Evolutionary conservation across 2,113 vertebrate species (phyloP).

Genomic region (Xerus inauris): DNA sequence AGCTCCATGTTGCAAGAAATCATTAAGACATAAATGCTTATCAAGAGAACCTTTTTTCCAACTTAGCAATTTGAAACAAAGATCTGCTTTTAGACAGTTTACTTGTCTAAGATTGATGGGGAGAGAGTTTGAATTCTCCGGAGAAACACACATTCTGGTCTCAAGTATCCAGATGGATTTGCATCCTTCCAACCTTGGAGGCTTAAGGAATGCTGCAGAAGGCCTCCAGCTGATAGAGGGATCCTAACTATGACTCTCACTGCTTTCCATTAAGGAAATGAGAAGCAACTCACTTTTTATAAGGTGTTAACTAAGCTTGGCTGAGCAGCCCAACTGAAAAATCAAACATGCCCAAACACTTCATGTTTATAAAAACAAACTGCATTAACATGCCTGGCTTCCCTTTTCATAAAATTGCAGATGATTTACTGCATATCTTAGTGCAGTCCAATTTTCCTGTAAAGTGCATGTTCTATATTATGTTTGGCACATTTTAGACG

Average conservation of each 20-base stretch:
- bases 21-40: slow-evolving; percentile 65
- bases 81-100: slow-evolving; percentile 62
- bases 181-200: slow-evolving; percentile 59
- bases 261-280: slow-evolving; percentile 77
- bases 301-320: slow-evolving; percentile 80
- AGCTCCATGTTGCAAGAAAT: slow-evolving; percentile 57
- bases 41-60: slow-evolving; percentile 68
- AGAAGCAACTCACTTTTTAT: slow-evolving; percentile 80
- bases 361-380: slow-evolving; percentile 80
- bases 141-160: slow-evolving; percentile 56
- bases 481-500: slow-evolving; percentile 55
- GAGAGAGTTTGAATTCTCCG: slow-evolving; percentile 64
- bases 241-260: slow-evolving; percentile 35
- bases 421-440: slow-evolving; percentile 75
- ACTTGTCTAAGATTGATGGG: slow-evolving; percentile 57
- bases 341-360: slow-evolving; percentile 81
- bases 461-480: slow-evolving; percentile 67
- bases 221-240: slow-evolving; percentile 59
- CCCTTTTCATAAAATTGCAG: slow-evolving; percentile 77
- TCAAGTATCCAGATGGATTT: slow-evolving; percentile 71
- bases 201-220: slow-evolving; percentile 41
- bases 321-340: slow-evolving; percentile 75
- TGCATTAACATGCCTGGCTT: slow-evolving; percentile 75
- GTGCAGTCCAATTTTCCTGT: slow-evolving; percentile 62
- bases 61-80: slow-evolving; percentile 59